These are phyloP conservation scores for Ramphastos sulfuratus DNA, from an alignment of 2,113 vertebrate genomes.

Conservation along the genomic window DNA sequence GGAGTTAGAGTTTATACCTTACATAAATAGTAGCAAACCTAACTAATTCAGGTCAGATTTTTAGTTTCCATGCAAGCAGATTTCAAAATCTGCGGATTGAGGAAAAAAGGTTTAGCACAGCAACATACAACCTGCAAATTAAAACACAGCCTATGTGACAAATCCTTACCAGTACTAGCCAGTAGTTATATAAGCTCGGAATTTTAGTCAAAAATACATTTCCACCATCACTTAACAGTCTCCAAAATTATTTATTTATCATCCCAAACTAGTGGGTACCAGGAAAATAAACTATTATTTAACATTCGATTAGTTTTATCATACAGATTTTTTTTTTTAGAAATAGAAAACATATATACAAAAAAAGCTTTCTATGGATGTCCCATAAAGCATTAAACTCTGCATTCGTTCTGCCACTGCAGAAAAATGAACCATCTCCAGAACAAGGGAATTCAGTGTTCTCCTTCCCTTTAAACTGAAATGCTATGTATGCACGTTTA, in stretches of 20 bases:
- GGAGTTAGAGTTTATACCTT: not conserved
- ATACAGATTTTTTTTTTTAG: not conserved
- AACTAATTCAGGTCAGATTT: not conserved
- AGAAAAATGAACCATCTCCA: not conserved
- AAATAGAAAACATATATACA: not conserved
- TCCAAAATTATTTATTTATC: conserved; percentile 29
- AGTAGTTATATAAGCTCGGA: not conserved
- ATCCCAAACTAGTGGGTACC: not conserved
- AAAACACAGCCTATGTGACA: not conserved
- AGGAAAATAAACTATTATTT: conserved; percentile 34
- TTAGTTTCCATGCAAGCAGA: not conserved
- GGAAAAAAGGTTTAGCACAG: not conserved
- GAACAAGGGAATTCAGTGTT: not conserved
- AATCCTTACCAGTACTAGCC: not conserved
- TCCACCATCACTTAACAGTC: not conserved
- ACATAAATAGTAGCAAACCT: not conserved
- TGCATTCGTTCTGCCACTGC: not conserved
- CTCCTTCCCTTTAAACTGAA: not conserved
- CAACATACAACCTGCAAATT: not conserved
- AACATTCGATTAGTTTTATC: not conserved
- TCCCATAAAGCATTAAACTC: not conserved
- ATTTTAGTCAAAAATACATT: not conserved
- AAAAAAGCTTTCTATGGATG: not conserved
- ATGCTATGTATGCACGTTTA: not conserved
- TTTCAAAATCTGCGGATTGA: not conserved